These are phyloP conservation scores for Drosophila fulvimacula DNA, from an alignment of 2,888 invertebrate genomes.

Conservation along the genomic window DNA sequence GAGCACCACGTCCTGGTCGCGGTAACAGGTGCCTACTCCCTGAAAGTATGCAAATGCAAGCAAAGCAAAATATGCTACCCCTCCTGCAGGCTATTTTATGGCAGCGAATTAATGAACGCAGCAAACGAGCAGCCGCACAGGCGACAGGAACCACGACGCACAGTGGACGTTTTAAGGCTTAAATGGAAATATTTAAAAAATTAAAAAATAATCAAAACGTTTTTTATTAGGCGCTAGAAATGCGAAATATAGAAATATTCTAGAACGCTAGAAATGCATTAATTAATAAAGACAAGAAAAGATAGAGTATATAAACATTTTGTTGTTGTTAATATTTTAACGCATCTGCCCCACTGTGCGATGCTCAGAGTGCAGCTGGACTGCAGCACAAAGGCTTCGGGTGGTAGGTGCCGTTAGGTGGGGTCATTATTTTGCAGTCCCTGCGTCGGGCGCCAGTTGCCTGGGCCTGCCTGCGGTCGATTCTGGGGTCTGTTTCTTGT, in stretches of 20 bases:
- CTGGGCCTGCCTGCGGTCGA: constrained; percentile 47
- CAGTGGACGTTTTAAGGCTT: neutral
- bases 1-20: constrained; percentile 32
- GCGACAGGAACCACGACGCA: constrained; percentile 13
- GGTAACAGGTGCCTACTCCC: constrained; percentile 76
- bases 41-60: constrained; percentile 75
- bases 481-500: constrained; percentile 33
- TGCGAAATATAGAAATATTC: too few relatives aligned
- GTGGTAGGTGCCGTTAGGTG: constrained; percentile 24
- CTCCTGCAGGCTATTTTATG: constrained; percentile 60
- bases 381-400: constrained; percentile 16
- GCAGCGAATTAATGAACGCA: constrained; percentile 81
- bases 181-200: neutral
- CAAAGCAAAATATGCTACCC: constrained; percentile 71
- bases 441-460: constrained; percentile 18
- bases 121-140: constrained; percentile 59
- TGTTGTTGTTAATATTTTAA: neutral
- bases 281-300: too few relatives aligned
- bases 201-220: neutral
- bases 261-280: too few relatives aligned
- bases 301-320: too few relatives aligned
- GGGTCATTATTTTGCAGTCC: constrained; percentile 70
- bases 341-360: neutral
- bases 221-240: neutral
- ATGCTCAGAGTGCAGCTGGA: constrained; percentile 3